phyloP scores from a whole-genome alignment of 1,140 invertebrate species.

The Scaptodrosophila lebanonensis region DNA sequence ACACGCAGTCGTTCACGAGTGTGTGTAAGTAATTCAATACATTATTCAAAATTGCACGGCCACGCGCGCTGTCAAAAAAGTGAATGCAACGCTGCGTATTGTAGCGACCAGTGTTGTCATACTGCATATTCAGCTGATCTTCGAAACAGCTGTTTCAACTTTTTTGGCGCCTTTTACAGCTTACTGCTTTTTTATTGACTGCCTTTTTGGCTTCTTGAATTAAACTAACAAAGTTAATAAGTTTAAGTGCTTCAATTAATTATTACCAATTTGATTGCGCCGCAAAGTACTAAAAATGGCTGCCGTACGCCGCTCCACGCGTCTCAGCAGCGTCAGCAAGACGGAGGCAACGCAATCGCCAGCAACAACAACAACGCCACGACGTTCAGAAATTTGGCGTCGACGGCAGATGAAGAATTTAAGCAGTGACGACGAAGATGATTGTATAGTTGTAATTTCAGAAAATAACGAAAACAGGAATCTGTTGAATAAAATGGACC shows the following conservation, averaged over 20 bases:
- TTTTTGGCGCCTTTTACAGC: conserved; percentile 35
- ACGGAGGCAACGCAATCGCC: conserved; percentile 38
- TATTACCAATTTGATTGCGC: conserved; percentile 2
- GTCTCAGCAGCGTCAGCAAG: conserved; percentile 61
- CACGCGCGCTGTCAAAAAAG: conserved; percentile 11
- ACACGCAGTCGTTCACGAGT: conserved; percentile 38
- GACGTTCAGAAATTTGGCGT: conserved; percentile 60
- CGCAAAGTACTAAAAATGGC: conserved; percentile 43
- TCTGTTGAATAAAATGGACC: conserved; percentile 67
- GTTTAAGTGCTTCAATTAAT: conserved; percentile 3
- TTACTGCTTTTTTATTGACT: conserved; percentile 19
- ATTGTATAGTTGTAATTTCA: conserved; percentile 48
- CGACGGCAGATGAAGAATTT: conserved; percentile 42
- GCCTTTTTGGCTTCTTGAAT: background rate
- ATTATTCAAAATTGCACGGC: conserved; percentile 33
- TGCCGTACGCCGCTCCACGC: conserved; percentile 63
- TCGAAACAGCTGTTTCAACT: conserved; percentile 26
- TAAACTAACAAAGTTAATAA: background rate
- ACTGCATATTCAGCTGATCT: conserved; percentile 17
- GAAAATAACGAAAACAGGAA: conserved; percentile 70
- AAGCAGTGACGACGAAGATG: conserved; percentile 59
- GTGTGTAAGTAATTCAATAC: conserved; percentile 67
- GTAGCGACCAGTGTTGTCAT: conserved; percentile 43
- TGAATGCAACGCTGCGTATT: conserved; percentile 24
- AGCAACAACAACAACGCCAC: conserved; percentile 33